Conservation (phyloP, 2,113 vertebrate species). For the Thinocorus orbignyianus region DNA sequence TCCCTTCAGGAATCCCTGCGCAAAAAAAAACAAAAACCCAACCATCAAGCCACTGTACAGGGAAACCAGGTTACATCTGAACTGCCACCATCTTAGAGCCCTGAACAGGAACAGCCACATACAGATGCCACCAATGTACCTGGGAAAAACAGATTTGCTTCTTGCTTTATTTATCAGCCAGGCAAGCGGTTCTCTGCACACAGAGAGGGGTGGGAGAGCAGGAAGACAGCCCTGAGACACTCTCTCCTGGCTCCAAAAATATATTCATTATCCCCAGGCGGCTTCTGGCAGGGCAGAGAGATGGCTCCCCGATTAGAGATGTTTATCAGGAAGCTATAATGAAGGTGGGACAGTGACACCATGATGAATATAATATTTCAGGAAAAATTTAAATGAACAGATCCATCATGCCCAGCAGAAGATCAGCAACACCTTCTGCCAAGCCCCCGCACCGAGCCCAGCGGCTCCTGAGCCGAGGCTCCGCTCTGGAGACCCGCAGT, state of each 20-base stretch:
- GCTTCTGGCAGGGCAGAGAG: conserved; percentile 5
- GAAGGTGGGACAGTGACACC: conserved; percentile 51
- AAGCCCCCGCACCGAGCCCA: rapidly evolving
- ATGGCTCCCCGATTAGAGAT: conserved; percentile 36
- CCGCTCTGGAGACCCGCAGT: not conserved
- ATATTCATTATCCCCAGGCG: conserved; percentile 12
- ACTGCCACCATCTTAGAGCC: not conserved
- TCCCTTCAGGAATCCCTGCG: not conserved
- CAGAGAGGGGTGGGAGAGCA: not conserved
- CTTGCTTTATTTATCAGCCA: not conserved
- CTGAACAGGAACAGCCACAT: not conserved
- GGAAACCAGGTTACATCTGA: not conserved
- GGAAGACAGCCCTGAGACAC: not conserved
- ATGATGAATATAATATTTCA: conserved; percentile 60
- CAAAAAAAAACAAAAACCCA: not conserved
- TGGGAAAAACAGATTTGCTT: not conserved
- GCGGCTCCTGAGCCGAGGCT: rapidly evolving
- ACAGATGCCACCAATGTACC: not conserved
- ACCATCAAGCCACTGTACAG: no score
- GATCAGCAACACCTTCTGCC: conserved; percentile 10
- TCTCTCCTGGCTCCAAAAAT: not conserved
- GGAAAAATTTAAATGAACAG: conserved; percentile 48
- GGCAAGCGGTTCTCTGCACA: not conserved
- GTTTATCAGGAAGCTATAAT: conserved; percentile 53
- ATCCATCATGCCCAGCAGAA: conserved; percentile 57